Base-by-base conservation (phyloP, 2,113 vertebrate genomes). In the Syngnathoides biaculeatus region DNA sequence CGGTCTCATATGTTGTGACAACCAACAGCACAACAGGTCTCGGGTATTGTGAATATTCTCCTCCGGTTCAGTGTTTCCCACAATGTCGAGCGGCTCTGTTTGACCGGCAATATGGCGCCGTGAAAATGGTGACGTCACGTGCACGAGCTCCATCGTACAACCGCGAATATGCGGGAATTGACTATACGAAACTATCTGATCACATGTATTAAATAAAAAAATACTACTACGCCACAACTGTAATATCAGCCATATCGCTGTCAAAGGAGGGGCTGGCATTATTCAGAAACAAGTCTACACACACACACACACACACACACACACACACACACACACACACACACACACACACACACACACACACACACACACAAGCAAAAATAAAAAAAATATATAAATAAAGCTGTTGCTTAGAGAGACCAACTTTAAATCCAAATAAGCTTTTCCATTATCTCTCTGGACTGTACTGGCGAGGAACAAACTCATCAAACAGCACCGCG, bases 391-490 rank as follows among this genome's bases (percentile, higher is more conserved):
- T 20, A 48, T n/a, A 47, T 47, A 42, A 66, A 67, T 39, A 66
- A 59, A 24, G 78, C 74, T 12, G 61, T 72, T 79, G 78, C 81
- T 72, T 13, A n/a, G 75, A 84, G 76, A 87, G 80, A 66, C 47
- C 0, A 22, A 65, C 71, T 74, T 79, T 82, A 79, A 78, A 81
- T 63, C 73, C 70, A 45, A 70, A 71, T 81, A 85, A 87, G 83
- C 87, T 84, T 82, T 74, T 82, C 76, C 70, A 82, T 84, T 82
- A 86, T 87, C 86, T 78, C 73, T 75, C 55, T 43, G 75, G 79
- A 82, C 84, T 71, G 59, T 55, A 70, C 60, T 65, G 55, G 70
- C 75, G 64, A 48, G 59, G 76, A 73, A 75, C 68, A 76, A 76
- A 81, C 64, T 78, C 64, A 22, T 74, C 79, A 86, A 84, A 88